Evolutionary conservation across 2,797 vertebrate genomes (phyloP).

Genomic region (Vespertilio murinus): DNA sequence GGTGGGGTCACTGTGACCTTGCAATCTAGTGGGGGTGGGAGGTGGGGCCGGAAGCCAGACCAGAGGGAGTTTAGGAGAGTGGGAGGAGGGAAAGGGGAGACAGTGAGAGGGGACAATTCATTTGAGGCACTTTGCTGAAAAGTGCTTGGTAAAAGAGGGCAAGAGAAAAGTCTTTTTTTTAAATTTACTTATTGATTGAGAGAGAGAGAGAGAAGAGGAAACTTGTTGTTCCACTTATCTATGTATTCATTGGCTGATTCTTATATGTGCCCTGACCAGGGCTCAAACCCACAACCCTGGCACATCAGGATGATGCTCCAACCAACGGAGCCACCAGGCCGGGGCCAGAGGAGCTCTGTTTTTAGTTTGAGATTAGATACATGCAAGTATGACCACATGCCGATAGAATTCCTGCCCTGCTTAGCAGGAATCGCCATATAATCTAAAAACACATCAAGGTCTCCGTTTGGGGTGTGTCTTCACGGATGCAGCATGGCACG

Average conservation of each 20-base stretch:
- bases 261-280: background rate
- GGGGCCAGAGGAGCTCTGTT: too few species aligned
- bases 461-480: background rate
- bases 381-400: background rate
- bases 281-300: background rate
- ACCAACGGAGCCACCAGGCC: background rate
- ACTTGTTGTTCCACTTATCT: background rate
- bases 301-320: background rate
- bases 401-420: background rate
- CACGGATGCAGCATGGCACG: too few species aligned
- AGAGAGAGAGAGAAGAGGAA: too few species aligned
- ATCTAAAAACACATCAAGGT: background rate
- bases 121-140: background rate
- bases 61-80: background rate
- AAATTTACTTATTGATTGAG: background rate
- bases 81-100: background rate
- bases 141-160: background rate
- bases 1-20: background rate
- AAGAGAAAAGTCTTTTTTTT: background rate
- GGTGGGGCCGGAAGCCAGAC: background rate
- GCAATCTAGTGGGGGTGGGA: too few species aligned
- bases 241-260: background rate
- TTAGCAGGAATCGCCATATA: background rate
- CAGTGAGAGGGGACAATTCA: background rate
- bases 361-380: background rate